Percentiles rank a stretch among this genome's conserved stretches.
Evolutionary conservation across 2,888 invertebrate genomes (phyloP).

Genomic region (Drosophila histrio): DNA sequence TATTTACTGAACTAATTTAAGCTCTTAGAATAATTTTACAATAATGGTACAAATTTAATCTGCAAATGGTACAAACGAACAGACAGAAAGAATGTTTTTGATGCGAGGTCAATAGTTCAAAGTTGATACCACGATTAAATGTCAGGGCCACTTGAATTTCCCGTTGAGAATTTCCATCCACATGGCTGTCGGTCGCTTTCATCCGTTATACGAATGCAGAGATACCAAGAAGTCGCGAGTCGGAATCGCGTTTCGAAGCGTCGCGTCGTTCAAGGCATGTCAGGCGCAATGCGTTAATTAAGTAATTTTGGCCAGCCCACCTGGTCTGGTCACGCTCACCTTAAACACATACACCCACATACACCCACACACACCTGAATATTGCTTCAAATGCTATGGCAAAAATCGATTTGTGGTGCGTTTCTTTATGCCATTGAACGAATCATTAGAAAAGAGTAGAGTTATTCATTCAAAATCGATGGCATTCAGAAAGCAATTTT

Average conservation of each 20-base stretch:
- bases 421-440: constrained; percentile 20
- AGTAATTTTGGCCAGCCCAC: constrained; percentile 51
- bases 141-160: constrained; percentile 25
- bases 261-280: constrained; percentile 19
- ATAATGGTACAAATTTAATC: not conserved
- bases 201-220: constrained; percentile 17
- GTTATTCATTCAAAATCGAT: constrained; percentile 43
- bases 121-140: constrained; percentile 10
- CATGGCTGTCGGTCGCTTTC: not conserved
- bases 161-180: not conserved
- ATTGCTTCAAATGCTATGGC: constrained; percentile 10
- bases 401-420: constrained; percentile 58
- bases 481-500: constrained; percentile 1
- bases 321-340: constrained; percentile 54
- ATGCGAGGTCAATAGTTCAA: not conserved
- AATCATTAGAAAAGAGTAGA: constrained; percentile 6
- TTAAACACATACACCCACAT: constrained; percentile 33
- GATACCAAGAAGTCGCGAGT: constrained; percentile 2
- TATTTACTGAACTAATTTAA: too few relatives aligned
- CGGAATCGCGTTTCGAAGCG: constrained; percentile 11
- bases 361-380: constrained; percentile 30
- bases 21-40: too few relatives aligned
- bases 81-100: too few relatives aligned
- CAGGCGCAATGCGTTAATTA: constrained; percentile 63
- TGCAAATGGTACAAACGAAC: not conserved